These are phyloP conservation scores for Ceramica pisi DNA, from an alignment of 2,888 invertebrate genomes.

Conservation along the genomic window DNA sequence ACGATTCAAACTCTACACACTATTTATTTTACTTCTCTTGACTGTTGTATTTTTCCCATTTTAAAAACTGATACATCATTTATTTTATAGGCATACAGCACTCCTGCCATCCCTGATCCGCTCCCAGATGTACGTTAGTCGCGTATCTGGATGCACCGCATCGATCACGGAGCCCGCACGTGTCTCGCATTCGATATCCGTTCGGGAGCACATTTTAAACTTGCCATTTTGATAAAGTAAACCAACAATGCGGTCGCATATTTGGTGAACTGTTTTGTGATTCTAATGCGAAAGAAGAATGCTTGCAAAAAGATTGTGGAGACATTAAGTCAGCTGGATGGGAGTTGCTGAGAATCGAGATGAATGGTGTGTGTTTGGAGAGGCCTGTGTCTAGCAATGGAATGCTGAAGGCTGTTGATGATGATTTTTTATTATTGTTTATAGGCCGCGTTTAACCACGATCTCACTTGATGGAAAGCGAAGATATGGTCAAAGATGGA, in stretches of 20 bases:
- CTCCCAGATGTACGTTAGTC: conserved; percentile 55
- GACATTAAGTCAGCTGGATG: not conserved
- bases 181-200: conserved; percentile 67
- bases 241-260: conserved; percentile 29
- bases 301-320: not conserved
- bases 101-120: conserved; percentile 46
- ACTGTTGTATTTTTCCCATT: not conserved
- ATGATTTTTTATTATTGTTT: not conserved
- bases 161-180: conserved; percentile 74
- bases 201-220: conserved; percentile 61
- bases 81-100: not conserved
- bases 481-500: too few relatives aligned
- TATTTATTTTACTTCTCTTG: not conserved
- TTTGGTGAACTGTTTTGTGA: conserved; percentile 29
- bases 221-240: conserved; percentile 54
- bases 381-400: not conserved
- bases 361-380: not conserved
- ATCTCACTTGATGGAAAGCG: too few relatives aligned
- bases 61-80: not conserved
- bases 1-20: not conserved
- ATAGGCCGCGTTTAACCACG: too few relatives aligned
- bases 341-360: not conserved
- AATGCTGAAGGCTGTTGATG: not conserved
- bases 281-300: conserved; percentile 14
- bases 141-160: conserved; percentile 64